Base-by-base conservation (phyloP, 2,888 invertebrate species). In the Platerodrilus igneus region DNA sequence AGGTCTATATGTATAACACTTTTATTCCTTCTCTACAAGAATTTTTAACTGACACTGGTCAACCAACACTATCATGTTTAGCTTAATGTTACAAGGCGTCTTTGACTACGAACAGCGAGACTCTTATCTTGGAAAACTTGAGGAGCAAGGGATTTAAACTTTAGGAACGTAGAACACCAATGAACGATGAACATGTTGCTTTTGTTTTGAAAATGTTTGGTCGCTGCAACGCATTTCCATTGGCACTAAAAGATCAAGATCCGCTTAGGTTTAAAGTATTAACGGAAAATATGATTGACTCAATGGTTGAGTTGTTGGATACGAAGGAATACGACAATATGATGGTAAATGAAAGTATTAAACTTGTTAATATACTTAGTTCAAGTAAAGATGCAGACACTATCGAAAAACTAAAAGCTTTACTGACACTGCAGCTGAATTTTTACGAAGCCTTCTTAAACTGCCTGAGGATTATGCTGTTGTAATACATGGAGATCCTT, bases 141-240 rank as follows among this genome's bases (percentile, higher is more conserved):
- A 55, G 52, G 29, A 37, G 39, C 10, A 15, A 16, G 9, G 56
- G 53, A 1, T 63, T 51, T 41, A 35, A 48, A 6, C 22, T 61
- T 21, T 55, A 56, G 51, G 47, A 59, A 28, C 45, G 54, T 8
- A 54, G 48, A 18, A 35, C 41, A 9, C 50, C 53, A 6, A 56
- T 64, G 48, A 46, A 62, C 23, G 46, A 52, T 11, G 44, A 53
- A 13, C 63, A 64, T 38, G 40, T 61, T 1, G 37, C 35, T 9
- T 18, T 56, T 4, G 57, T 59, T 10, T 36, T 64, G 15, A 43
- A 47, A 7, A 57, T 58, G 26, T 58, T 60, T 25, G 64, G 56
- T 0, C 58, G 55, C 32, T 56, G 59, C 10, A 64, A 66, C 37
- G 56, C 60, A 1, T 37, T 59, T 2, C 58, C 59, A 2, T 54